Evolutionary conservation across 2,797 vertebrate species (phyloP), one percentile per base, ranked within the genome.

Genomic region (Vipera ursinii): DNA sequence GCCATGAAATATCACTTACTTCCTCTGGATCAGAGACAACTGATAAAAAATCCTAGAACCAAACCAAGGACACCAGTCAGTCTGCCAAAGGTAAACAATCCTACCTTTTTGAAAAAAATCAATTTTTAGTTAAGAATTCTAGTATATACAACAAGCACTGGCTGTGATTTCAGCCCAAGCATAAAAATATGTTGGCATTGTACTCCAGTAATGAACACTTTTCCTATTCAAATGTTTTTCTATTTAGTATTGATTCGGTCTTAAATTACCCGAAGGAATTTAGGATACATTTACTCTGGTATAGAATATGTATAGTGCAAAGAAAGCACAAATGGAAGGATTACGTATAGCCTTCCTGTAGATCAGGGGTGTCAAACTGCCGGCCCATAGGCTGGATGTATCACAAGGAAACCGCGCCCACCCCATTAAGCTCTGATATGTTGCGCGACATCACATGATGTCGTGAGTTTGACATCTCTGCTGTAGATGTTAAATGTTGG

Each of bases 1-100:
- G 99, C 99, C 6, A 99, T 99, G 99, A 99, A 99, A 97, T 99
- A 99, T 89, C 99, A 99, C 96, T 98, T 99, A 93, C 98, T 99
- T 94, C 99, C 99, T 24, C 98, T 98, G 73, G 99, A 99, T 97
- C 99, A 99, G 97, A 98, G 99, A 22, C 99, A 99, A 88, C 97
- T 99, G 95, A 99, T 99, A 96, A 99, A 99, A 97, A 99, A 99
- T 0, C 98, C 99, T 95, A 97, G 99, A 95, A 99, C 99, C 12
- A 98, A 99, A 44, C 99, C 99, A 0, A 98, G 99, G 94, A 99
- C 99, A 4, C 99, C 99, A 0, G 97, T 99, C 96, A 99, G 99
- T 97, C 98, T 99, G 95, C 99, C 99, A 28, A 99, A 99, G 98
- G 99, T 99, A 97, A 97, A 96, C 28, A 0, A 12, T 63, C 2